Percentiles rank a stretch among this genome's conserved stretches.
Evolutionary conservation across 2,113 vertebrate species (phyloP).

Genomic region (Leucopsar rothschildi): DNA sequence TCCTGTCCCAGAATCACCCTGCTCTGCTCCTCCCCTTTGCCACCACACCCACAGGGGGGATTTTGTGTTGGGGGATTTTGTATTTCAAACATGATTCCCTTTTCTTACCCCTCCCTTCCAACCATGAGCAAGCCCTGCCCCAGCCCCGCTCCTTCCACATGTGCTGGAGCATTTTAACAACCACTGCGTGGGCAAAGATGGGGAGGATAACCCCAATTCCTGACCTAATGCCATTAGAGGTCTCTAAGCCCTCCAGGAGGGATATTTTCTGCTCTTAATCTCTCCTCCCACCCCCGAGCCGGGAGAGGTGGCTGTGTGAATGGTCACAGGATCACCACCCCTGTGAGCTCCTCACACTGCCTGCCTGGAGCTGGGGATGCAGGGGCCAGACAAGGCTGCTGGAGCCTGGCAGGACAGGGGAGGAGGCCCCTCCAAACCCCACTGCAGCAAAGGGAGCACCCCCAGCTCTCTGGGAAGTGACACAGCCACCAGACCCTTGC

Average conservation of each 20-base stretch:
- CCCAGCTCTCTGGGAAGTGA: not conserved
- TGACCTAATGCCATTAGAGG: constrained; percentile 16
- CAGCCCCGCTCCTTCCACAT: fast-evolving
- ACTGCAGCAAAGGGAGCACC: not conserved
- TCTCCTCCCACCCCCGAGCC: not conserved
- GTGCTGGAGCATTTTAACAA: not conserved
- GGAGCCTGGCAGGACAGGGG: not conserved
- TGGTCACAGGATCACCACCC: not conserved
- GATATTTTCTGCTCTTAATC: constrained; percentile 47
- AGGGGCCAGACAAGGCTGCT: not conserved
- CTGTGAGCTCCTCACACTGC: fast-evolving
- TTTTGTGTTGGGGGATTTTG: not conserved
- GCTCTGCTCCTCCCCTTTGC: not conserved
- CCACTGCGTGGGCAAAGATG: not conserved
- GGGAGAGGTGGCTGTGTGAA: not conserved
- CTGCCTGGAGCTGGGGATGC: not conserved
- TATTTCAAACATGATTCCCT: not conserved
- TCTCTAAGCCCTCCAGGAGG: constrained; percentile 25
- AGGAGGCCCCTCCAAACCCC: not conserved
- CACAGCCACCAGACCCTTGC: not conserved
- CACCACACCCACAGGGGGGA: not conserved
- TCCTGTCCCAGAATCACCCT: not conserved
- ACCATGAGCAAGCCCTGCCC: not conserved
- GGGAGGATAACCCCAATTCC: constrained; percentile 28
- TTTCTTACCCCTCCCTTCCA: not conserved